Percentiles rank a stretch among this genome's conserved stretches.
phyloP scores from a whole-genome alignment of 2,797 vertebrate genomes.

The Danionella dracula region DNA sequence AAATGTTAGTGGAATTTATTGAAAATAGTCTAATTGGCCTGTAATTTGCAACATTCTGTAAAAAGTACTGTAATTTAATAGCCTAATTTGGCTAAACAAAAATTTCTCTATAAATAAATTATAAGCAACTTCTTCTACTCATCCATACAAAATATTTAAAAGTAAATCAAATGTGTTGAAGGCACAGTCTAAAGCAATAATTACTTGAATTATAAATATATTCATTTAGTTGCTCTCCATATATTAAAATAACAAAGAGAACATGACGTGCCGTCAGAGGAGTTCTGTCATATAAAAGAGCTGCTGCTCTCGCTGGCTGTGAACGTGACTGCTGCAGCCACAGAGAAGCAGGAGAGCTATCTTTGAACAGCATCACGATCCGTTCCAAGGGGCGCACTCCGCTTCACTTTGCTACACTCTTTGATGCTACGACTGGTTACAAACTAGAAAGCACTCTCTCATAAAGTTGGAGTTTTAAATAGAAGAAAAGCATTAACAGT shows the following conservation, averaged over 20 bases:
- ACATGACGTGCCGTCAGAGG: conserved; percentile 19
- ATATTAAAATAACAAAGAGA: conserved; percentile 34
- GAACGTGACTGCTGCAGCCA: neutral
- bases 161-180: no score
- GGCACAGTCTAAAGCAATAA: conserved; percentile 27
- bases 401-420: neutral
- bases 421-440: neutral
- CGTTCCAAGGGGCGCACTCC: neutral
- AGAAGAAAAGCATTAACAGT: no score
- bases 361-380: conserved; percentile 1
- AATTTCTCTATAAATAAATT: no score
- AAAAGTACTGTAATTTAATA: no score
- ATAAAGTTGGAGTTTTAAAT: no score
- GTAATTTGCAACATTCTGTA: no score
- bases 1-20: no score
- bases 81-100: no score
- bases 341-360: conserved; percentile 10
- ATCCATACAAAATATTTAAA: no score
- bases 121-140: no score
- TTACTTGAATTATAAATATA: conserved; percentile 33
- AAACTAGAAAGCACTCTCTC: neutral
- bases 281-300: conserved; percentile 14
- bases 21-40: no score
- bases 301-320: neutral
- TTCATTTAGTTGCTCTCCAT: conserved; percentile 28